Evolutionary conservation across 2,888 invertebrate species (phyloP).

Genomic region (Nymphalis c-album): DNA sequence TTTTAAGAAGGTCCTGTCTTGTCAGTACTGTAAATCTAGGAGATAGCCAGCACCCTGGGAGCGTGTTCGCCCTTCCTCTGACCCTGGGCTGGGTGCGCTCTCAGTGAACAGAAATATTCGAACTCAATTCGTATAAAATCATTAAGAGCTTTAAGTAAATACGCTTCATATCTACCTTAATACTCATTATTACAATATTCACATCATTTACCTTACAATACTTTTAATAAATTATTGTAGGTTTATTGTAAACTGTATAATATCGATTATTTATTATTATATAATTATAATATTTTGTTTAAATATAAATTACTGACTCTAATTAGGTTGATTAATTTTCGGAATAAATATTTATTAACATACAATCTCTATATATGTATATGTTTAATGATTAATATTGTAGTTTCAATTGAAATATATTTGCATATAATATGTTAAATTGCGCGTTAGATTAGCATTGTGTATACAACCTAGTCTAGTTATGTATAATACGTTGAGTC

Average conservation of each 20-base stretch:
- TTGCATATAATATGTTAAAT: constrained; percentile 20
- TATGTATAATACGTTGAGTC: constrained; percentile 29
- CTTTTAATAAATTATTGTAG: not conserved
- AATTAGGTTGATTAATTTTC: not conserved
- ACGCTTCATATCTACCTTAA: constrained; percentile 33
- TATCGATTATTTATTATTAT: too few relatives aligned
- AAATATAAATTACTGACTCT: too few relatives aligned
- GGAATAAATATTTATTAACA: not conserved
- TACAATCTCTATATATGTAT: not conserved
- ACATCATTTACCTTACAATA: not conserved
- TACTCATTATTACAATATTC: not conserved
- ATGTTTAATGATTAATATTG: constrained; percentile 9
- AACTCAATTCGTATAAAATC: constrained; percentile 71
- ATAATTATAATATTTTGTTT: too few relatives aligned
- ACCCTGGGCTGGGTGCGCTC: constrained; percentile 74
- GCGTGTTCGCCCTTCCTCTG: constrained; percentile 74
- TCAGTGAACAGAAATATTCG: constrained; percentile 72
- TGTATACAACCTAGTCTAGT: constrained; percentile 15
- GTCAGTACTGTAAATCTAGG: constrained; percentile 83
- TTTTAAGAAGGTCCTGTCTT: constrained; percentile 91
- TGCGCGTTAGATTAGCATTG: constrained; percentile 9
- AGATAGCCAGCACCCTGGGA: constrained; percentile 80
- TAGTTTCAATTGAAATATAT: constrained; percentile 10
- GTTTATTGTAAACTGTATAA: not conserved
- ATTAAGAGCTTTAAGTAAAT: constrained; percentile 53